Conservation (phyloP, 2,797 vertebrate species). For the Hemitrygon akajei region DNA sequence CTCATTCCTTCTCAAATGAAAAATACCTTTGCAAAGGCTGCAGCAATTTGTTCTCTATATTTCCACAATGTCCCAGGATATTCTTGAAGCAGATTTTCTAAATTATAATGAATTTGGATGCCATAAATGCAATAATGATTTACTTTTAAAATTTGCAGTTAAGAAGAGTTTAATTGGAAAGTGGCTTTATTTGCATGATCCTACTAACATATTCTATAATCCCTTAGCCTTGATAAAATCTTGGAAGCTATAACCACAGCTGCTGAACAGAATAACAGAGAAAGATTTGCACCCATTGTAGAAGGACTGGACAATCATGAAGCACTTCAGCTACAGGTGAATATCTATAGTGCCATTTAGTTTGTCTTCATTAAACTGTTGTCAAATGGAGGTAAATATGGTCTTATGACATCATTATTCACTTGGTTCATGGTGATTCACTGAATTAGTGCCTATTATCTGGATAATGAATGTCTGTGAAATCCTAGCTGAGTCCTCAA, state of each 20-base stretch:
- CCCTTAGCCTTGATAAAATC: conserved; percentile 82
- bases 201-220: conserved; percentile 47
- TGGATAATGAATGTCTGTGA: background rate
- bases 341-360: conserved; percentile 37
- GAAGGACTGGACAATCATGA: conserved; percentile 94
- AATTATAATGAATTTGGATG: background rate
- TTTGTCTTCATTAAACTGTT: background rate
- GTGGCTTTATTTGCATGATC: conserved; percentile 45
- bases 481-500: background rate
- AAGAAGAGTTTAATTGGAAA: background rate
- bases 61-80: too few species aligned
- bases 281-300: conserved; percentile 85
- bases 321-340: conserved; percentile 86
- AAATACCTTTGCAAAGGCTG: too few species aligned
- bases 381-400: background rate
- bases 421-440: background rate
- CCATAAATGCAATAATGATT: background rate
- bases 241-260: conserved; percentile 89
- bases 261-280: conserved; percentile 84
- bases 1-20: too few species aligned
- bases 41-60: too few species aligned
- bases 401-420: too few species aligned
- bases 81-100: background rate
- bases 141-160: background rate
- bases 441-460: background rate